Conservation (phyloP, 2,113 vertebrate species). For the Cyprinodon variegatus region DNA sequence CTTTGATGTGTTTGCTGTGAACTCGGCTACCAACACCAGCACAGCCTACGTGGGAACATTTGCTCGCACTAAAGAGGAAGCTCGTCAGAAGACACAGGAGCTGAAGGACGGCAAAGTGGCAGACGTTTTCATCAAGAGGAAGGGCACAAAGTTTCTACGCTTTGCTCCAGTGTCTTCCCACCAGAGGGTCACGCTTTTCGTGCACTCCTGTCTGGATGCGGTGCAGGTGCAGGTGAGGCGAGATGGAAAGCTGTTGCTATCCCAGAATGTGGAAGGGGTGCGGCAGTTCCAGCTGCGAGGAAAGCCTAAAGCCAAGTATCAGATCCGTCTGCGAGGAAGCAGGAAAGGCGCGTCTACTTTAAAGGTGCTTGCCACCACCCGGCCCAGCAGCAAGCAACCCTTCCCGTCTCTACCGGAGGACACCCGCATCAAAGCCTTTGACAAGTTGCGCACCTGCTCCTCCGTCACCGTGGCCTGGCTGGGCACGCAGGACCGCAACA, state of each 20-base stretch:
- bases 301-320: conserved; percentile 94
- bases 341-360: conserved; percentile 90
- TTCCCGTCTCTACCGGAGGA: conserved; percentile 96
- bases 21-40: conserved; percentile 89
- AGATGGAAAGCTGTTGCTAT: conserved; percentile 91
- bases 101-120: conserved; percentile 93
- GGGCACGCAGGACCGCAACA: conserved; percentile 96
- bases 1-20: conserved; percentile 95
- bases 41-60: conserved; percentile 95
- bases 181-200: conserved; percentile 89
- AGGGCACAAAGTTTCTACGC: conserved; percentile 89
- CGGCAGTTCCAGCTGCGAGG: conserved; percentile 93
- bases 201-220: conserved; percentile 91
- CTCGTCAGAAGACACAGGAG: conserved; percentile 90
- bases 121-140: conserved; percentile 92
- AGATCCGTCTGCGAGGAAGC: conserved; percentile 90
- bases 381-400: conserved; percentile 88
- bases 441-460: conserved; percentile 94
- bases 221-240: conserved; percentile 92
- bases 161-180: conserved; percentile 96
- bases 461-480: conserved; percentile 95
- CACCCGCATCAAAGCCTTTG: conserved; percentile 94
- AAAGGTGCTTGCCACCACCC: conserved; percentile 90
- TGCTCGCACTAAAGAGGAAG: conserved; percentile 94
- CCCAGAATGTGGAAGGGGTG: conserved; percentile 90